A percentile compares a stretch with the other conserved stretches of the same genome.
Conservation (phyloP, 1,140 invertebrate species). For the Coenobita brevimanus region DNA sequence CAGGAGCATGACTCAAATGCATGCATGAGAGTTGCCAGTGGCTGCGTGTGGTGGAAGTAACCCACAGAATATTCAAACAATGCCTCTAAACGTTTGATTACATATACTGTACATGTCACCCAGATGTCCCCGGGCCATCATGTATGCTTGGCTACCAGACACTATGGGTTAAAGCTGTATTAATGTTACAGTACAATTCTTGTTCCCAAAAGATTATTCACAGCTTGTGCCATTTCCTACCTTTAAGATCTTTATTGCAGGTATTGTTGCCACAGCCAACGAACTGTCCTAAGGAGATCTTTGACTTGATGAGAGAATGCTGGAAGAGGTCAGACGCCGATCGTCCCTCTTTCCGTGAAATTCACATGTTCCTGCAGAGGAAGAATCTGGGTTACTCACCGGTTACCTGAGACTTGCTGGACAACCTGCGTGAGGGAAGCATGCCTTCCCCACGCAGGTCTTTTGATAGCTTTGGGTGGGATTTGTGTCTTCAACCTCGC, state of each 20-base stretch:
- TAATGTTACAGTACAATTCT: no score
- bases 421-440: constrained; percentile 42
- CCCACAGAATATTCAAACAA: no score
- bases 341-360: constrained; percentile 83
- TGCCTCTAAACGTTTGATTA: no score
- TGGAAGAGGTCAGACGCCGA: constrained; percentile 81
- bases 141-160: no score
- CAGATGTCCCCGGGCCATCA: no score
- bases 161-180: no score
- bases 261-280: constrained; percentile 75
- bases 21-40: no score
- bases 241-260: constrained; percentile 42
- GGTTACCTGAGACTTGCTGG: constrained; percentile 64
- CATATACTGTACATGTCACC: no score
- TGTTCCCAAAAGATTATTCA: no score
- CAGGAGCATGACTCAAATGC: no score
- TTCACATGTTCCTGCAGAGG: constrained; percentile 82
- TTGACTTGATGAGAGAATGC: constrained; percentile 84
- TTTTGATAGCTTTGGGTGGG: constrained; percentile 40
- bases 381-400: constrained; percentile 80
- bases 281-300: constrained; percentile 81
- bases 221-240: background rate
- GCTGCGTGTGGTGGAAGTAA: no score
- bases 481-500: constrained; percentile 34
- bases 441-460: constrained; percentile 47